Evolutionary conservation across 2,797 vertebrate species (phyloP), one percentile per base, ranked within the genome.

Genomic region (Schizopygopsis pylzovi): DNA sequence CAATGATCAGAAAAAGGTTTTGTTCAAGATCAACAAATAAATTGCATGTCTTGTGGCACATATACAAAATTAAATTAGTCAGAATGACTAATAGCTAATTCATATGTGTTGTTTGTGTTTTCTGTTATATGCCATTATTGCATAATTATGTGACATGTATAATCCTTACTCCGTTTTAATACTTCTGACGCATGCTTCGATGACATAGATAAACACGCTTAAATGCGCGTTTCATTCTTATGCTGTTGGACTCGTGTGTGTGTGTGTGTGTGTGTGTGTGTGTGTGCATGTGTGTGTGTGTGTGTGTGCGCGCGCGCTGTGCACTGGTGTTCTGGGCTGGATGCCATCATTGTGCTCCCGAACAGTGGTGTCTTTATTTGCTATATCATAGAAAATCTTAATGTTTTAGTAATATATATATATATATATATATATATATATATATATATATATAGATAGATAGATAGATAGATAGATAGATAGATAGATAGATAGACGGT

Each of bases 281-380:
- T 22, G 18, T 20, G 11, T 2, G 43, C 13, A 81, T 84, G 84
- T 63, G 73, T n/a, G 2, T 33, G 33, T 33, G 73, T n/a, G 2
- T 33, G 73, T n/a, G 33, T 0, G 33, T 0, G 33, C 33, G 33
- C 33, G 54, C 83, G 43, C 72, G 85, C 25, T 63, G 41, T 59
- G 81, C 79, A 39, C 78, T 85, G 86, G 85, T 87, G 70, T 76
- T 87, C 86, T 84, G 89, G 83, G 87, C 88, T 90, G 89, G 90
- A 89, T 88, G 88, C 87, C 89, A 90, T 88, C 43, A 89, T 89
- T 90, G 86, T 90, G 86, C 88, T 89, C 52, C 84, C 73, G 56
- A 85, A 85, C 45, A 78, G 83, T 37, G 41, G 20, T 75, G 52
- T 82, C 15, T 72, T 72, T 78, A 47, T 78, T 18, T 43, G 9